Conservation (phyloP, 2,113 vertebrate genomes). For the Zootoca vivipara region DNA sequence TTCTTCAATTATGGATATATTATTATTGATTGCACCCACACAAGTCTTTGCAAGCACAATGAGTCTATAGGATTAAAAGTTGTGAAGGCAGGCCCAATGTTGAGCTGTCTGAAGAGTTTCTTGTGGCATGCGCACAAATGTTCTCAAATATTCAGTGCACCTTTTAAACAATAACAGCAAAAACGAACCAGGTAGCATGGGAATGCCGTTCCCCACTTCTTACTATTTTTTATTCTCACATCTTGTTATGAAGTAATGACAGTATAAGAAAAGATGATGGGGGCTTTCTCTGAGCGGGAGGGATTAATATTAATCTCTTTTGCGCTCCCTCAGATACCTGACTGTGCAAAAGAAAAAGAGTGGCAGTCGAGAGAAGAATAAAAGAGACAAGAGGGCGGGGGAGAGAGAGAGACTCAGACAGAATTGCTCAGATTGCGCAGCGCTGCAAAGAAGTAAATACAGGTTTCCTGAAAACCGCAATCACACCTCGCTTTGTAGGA, state of each 20-base stretch:
- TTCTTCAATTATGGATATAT: too few relatives aligned
- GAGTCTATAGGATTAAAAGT: too few relatives aligned
- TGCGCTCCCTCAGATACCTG: neutral
- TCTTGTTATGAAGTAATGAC: neutral
- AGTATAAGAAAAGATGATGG: neutral
- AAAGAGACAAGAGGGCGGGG: neutral
- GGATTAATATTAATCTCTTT: neutral
- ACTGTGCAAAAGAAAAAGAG: neutral
- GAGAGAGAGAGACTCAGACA: neutral
- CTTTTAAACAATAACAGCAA: neutral
- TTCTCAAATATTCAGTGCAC: neutral
- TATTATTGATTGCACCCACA: too few relatives aligned
- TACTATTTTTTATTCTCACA: neutral
- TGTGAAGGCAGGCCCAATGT: too few relatives aligned
- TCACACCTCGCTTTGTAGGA: slow-evolving; percentile 21
- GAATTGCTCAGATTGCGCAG: neutral
- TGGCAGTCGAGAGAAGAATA: neutral
- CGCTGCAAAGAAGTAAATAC: neutral
- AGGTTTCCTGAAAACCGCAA: neutral
- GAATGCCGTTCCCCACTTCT: neutral
- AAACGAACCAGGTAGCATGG: neutral
- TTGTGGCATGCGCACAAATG: neutral
- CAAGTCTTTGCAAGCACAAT: too few relatives aligned
- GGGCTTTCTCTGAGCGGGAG: neutral
- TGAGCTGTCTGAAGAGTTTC: too few relatives aligned